Base-by-base conservation (phyloP, 2,888 invertebrate species). In the Harpalus rufipes region DNA sequence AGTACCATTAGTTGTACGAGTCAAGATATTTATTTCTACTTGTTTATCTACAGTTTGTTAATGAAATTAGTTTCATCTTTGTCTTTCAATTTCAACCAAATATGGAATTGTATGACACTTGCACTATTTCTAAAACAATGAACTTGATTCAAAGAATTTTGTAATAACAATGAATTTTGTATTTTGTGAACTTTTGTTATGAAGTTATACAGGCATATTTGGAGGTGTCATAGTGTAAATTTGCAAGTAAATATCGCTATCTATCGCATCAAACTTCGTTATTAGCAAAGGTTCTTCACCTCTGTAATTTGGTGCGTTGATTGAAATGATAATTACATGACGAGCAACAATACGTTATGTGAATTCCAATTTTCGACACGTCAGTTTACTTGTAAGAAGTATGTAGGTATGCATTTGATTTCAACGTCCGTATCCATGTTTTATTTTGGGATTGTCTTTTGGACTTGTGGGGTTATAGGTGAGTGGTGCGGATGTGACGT, bases 291-390 rank as follows among this genome's bases (percentile, higher is more conserved):
- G 44, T 51, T 51, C 12, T 51, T 51, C 18, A 63, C 63, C 63
- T 21, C 21, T 21, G 63, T 21, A 63, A 63, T 21, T 63, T 63
- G 21, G 63, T 63, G 63, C 21, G 21, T 21, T 63, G 63, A 63
- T 63, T 63, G 63, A 63, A 63, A 63, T 63, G 63, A 21, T 63
- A 63, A 63, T 63, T 63, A 21, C 63, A 21, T 21, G 63, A 21
- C 63, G 63, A 63, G 14, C 63, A 21, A 63, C 18, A 21, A 63
- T 21, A 63, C 63, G 63, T 12, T 12, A 4, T 10, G 63, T 21
- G 63, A 63, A 18, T 63, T 18, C 18, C 12, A 63, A 63, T 21
- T 6, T 21, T 7, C 21, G 63, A 21, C 21, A 68, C 14, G 59
- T 16, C 32, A 32, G 32, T 32, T 32, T 32, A 32, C 32, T 32